phyloP scores from a whole-genome alignment of 30 jellyfish, hydroid and myxozoan species.

The Cassiopea andromeda region DNA sequence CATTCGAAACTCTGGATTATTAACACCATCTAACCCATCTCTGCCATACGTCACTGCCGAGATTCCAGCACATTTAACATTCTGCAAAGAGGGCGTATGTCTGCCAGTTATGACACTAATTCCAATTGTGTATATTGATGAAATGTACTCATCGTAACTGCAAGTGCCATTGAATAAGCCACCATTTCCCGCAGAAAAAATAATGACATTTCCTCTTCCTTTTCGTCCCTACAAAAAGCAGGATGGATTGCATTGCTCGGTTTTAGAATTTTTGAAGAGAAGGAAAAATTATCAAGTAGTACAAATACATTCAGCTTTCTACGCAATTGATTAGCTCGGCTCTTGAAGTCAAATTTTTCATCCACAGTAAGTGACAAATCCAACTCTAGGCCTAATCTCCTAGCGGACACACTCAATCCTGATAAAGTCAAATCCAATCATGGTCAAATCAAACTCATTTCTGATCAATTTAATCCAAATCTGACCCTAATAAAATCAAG shows the following conservation, averaged over 20 bases:
- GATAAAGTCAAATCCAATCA: background rate
- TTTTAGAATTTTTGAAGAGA: background rate
- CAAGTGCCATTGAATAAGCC: constrained; percentile 57
- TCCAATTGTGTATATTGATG: constrained; percentile 45
- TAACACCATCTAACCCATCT: constrained; percentile 44
- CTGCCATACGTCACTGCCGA: constrained; percentile 63
- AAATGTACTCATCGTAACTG: constrained; percentile 48
- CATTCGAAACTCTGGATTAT: constrained; percentile 24
- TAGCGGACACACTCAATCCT: no score
- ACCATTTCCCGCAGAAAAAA: constrained; percentile 69
- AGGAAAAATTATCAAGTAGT: background rate
- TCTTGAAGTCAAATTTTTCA: no score
- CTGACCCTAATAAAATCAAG: background rate
- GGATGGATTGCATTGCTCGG: background rate
- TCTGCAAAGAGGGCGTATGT: constrained; percentile 11
- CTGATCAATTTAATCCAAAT: background rate
- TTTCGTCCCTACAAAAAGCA: constrained; percentile 47
- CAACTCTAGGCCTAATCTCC: no score
- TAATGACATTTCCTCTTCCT: constrained; percentile 60
- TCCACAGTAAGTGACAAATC: no score
- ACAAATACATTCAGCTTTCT: background rate
- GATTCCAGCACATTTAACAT: constrained; percentile 54
- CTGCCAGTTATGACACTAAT: constrained; percentile 51
- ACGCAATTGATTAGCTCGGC: no score
- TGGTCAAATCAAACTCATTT: background rate